Base-by-base conservation (phyloP, 2,113 vertebrate species). In the Corythornis vintsioides region DNA sequence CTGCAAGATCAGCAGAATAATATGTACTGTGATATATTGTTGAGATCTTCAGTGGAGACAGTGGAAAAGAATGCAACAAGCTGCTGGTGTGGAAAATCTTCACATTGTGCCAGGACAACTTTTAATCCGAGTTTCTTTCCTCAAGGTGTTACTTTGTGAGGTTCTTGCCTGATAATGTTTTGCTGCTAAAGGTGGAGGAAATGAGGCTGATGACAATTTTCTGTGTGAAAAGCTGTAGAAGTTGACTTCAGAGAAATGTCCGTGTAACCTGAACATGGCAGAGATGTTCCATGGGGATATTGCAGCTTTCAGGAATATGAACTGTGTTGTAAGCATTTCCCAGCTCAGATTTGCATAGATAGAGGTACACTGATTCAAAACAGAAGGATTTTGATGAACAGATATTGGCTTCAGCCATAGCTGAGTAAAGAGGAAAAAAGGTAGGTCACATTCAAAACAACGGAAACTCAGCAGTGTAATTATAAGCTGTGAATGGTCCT, bases 371-470 rank as follows among this genome's bases (percentile, higher is more conserved):
- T 91, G 83, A 90, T 88, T 95, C 81, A 89, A 89, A 95, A 56
- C 60, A 94, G 71, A 84, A 82, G 67, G 81, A 89, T 84, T 92
- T 70, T 95, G 94, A 91, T 89, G 52, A 95, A 47, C 56, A 77
- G 89, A 81, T 81, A 88, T 56, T 67, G 74, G 69, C 73, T 81
- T 87, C 72, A 83, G 73, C 71, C 85, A 64, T 50, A 89, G 70
- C 85, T 93, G 91, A 93, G 91, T 91, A 79, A 93, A 92, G 91
- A 91, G 79, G 90, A 45, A 87, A 82, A 91, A 95, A 94, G 75
- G 63, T 83, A 86, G 72, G 82, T 95, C 71, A 85, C 20, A 33
- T 75, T 93, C 87, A 96, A 87, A 96, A 94, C 77, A 91, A 87
- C 3, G 47, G 86, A 92, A 92, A 93, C 93, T 92, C 40, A 64